Base-by-base conservation (phyloP, 2,797 vertebrate species). In the Enteromius afrohamiltoni region DNA sequence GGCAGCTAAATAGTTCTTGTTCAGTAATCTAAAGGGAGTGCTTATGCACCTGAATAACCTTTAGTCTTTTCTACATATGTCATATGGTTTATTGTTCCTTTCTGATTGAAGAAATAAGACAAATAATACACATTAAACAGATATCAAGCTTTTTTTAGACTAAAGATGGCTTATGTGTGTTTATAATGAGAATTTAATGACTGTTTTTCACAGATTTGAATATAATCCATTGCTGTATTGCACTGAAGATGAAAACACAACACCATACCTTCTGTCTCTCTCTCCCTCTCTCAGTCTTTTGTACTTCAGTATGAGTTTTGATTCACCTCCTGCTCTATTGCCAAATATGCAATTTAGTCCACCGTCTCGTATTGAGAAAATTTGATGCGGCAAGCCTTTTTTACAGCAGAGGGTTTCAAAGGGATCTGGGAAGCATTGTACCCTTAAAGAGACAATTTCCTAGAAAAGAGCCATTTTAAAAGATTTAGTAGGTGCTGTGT, bases 1-100 rank as follows among this genome's bases (percentile, higher is more conserved):
- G 82, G 82, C 82, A 83, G 82, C 16, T 83, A 62, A 77, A 71
- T 37, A 78, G 73, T 53, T 26, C 37, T 58, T 77, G 73, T 69
- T 77, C 7, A 11, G 4, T 47, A 60, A 77, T 71, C 26, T 70
- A 62, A 69, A 78, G 51, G 8, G 26, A 58, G 14, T 58, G 51
- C 51, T 77, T 69, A 77, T 77, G 26, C 65, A 68, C 81, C 51
- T 69, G 74, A 77, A 69, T 68, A 77, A 83, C 74, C 65, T 62
- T 70, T 51, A 40, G 62, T 83, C 49, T 23, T 45, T 53, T 68
- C 34, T 65, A 42, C 3, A 21, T 45, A 65, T 76, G 23, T 67
- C 71, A 51, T 75, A 21, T 23, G 4, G 53, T 68, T 58, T 7
- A 68, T n/a, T 13, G 16, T 77, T 16, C 45, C n/a, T 29, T 55